These are phyloP conservation scores for Chloebia gouldiae DNA, from an alignment of 2,113 vertebrate genomes.

Conservation along the genomic window DNA sequence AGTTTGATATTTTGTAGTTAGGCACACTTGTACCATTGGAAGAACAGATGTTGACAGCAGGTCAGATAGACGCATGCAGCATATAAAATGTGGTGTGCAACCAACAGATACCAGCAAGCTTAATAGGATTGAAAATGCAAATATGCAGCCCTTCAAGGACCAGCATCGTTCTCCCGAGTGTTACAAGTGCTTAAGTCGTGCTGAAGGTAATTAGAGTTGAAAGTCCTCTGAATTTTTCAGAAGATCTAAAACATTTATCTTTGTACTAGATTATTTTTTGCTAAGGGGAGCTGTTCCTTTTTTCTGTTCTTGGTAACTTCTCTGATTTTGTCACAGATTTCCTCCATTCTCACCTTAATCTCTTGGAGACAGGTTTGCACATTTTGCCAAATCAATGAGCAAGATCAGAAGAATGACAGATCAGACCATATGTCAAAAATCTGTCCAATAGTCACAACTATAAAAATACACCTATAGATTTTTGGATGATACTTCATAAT, in stretches of 20 bases:
- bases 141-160: not conserved
- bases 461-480: not conserved
- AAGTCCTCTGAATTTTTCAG: conserved; percentile 28
- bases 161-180: not conserved
- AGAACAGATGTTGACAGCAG: not conserved
- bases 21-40: not conserved
- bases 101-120: not conserved
- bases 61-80: not conserved
- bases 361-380: not conserved
- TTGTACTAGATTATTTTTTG: not conserved
- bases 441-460: not conserved
- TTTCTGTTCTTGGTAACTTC: not conserved
- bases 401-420: not conserved
- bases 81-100: not conserved
- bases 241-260: conserved; percentile 12
- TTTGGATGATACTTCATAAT: not conserved
- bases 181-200: not conserved
- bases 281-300: not conserved
- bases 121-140: not conserved
- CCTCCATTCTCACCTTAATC: not conserved
- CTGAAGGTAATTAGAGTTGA: conserved; percentile 10
- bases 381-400: not conserved
- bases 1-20: not conserved
- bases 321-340: not conserved
- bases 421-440: not conserved